Evolutionary conservation across 2,113 vertebrate genomes (phyloP), one percentile per base, ranked within the genome.

Genomic region (Cervus canadensis): DNA sequence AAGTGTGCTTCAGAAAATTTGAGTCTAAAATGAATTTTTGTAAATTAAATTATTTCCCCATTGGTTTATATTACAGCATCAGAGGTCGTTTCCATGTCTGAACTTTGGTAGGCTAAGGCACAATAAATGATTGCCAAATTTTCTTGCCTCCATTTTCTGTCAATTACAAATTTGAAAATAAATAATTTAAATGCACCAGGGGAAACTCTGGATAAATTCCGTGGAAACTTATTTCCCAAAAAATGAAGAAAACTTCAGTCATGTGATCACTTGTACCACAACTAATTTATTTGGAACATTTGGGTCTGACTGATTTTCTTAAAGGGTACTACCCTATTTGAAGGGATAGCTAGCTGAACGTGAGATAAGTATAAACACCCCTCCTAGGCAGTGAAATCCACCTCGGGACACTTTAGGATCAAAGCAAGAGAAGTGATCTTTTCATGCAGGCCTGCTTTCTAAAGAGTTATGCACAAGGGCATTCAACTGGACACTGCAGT

Each of bases 381-480:
- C 86, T 90, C 28, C 40, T 3, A 78, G 76, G 36, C 36, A 83
- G 16, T 89, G 60, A 97, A 92, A 84, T 86, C 40, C 15, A 97
- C 26, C 23, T 94, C 30, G 3, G 19, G 26, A 50, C 45, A 85
- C 57, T 94, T 5, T 84, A 79, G 8, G 87, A 95, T 95, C 83
- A 96, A 96, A 96, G 48, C 5, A 25, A 71, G 16, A 79, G 11
- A 97, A 93, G 57, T 2, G 1, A 91, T 90, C 17, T 0, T 71
- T 94, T 98, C 93, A 84, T 74, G 25, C 28, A 91, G 67, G 26
- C 19, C 78, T 97, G 87, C 36, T 91, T 95, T 98, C 85, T 87
- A 87, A 96, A 97, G 94, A 98, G 94, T 96, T 97, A 95, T 81
- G 50, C 96, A 97, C 98, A 99, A 99, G 98, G 98, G 96, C 98